Percentiles rank a stretch among this genome's conserved stretches.
phyloP scores from a whole-genome alignment of 2,888 invertebrate species.

The Synergus itoensis region DNA sequence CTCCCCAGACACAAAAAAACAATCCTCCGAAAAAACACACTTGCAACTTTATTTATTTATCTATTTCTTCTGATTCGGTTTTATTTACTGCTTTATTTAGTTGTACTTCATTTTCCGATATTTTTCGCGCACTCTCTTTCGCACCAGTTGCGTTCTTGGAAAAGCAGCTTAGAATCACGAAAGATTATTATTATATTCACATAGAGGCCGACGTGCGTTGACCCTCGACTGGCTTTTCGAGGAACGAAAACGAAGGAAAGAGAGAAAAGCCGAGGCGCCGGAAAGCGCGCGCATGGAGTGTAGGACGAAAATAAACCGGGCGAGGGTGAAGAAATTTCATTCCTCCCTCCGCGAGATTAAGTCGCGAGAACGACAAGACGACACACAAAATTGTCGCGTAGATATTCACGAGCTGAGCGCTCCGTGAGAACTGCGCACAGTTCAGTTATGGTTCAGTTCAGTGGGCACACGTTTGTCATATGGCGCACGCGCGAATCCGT shows the following conservation, averaged over 20 bases:
- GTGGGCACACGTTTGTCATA: conserved; percentile 1
- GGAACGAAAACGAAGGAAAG: conserved; percentile 22
- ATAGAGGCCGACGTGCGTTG: conserved; percentile 35
- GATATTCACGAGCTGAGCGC: background rate
- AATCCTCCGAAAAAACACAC: background rate
- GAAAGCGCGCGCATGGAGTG: conserved; percentile 22
- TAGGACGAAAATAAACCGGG: conserved; percentile 29
- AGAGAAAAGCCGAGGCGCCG: conserved; percentile 33
- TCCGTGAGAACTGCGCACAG: conserved; percentile 1
- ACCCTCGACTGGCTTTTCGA: conserved; percentile 37
- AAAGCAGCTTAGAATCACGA: background rate
- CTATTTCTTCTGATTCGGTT: background rate
- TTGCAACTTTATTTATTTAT: background rate
- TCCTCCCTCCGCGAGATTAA: background rate
- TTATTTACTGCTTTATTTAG: background rate
- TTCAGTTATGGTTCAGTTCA: background rate
- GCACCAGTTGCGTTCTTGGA: conserved; percentile 27
- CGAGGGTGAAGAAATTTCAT: conserved; percentile 35
- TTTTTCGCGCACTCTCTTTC: conserved; percentile 5
- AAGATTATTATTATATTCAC: conserved; percentile 28
- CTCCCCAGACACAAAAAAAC: conserved; percentile 7
- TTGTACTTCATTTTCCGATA: background rate
- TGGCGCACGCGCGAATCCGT: conserved; percentile 15
- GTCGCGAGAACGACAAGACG: background rate
- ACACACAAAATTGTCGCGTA: background rate